Percentiles rank a stretch among this genome's conserved stretches.
Evolutionary conservation across 2,888 invertebrate genomes (phyloP).

Genomic region (Drosophila leonis): DNA sequence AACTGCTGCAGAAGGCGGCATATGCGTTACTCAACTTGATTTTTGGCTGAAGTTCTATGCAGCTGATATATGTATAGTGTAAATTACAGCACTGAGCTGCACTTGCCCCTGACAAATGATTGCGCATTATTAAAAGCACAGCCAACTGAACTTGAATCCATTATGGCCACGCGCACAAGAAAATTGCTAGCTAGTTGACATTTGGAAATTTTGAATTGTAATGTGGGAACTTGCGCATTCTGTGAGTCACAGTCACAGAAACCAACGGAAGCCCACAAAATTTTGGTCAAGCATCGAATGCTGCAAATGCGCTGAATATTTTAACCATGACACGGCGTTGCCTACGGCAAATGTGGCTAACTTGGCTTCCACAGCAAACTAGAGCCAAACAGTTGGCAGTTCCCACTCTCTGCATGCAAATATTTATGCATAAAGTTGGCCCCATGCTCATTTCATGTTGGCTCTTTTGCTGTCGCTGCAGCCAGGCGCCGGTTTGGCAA

Average conservation of each 20-base stretch:
- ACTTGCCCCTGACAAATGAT: conserved; percentile 53
- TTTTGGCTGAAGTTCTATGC: conserved; percentile 27
- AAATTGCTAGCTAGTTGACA: conserved; percentile 39
- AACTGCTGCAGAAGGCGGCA: conserved; percentile 21
- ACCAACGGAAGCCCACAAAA: conserved; percentile 8
- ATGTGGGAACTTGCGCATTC: conserved; percentile 27
- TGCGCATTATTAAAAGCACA: conserved; percentile 54
- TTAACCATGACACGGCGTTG: conserved; percentile 36
- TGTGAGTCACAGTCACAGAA: not conserved
- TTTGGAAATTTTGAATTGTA: conserved; percentile 66
- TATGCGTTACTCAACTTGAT: conserved; percentile 36
- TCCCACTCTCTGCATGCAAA: conserved; percentile 59
- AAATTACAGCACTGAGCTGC: conserved; percentile 53
- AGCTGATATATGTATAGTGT: conserved; percentile 55
- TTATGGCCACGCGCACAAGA: conserved; percentile 5
- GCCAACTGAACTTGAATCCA: conserved; percentile 24
- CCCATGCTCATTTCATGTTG: conserved; percentile 71
- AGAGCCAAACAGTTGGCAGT: conserved; percentile 30
- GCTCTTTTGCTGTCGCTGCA: conserved; percentile 52
- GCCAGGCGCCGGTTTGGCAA: conserved; percentile 44
- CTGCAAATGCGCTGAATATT: conserved; percentile 66
- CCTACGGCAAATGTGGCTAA: conserved; percentile 41
- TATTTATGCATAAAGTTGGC: conserved; percentile 81
- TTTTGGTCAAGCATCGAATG: conserved; percentile 43
- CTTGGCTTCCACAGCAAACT: conserved; percentile 17